Evolutionary conservation across 2,797 vertebrate genomes (phyloP), one percentile per base, ranked within the genome.

Genomic region (Pitangus sulphuratus): DNA sequence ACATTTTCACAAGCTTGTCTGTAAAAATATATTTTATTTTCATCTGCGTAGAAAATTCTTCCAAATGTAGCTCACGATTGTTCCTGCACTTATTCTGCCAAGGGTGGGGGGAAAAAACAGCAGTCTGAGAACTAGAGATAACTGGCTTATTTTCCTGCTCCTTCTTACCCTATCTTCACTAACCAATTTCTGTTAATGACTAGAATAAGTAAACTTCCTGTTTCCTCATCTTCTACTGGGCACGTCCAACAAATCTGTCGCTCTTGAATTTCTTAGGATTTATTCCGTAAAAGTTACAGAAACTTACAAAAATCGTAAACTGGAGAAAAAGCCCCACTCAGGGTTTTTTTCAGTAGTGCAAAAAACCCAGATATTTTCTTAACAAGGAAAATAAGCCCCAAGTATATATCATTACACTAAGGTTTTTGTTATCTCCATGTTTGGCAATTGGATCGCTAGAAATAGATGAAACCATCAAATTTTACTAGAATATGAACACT

Each of bases 231-330:
- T 65, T 81, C 65, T 51, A 60, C 14, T 45, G 37, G 28, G 14
- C 28, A 30, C 4, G 10, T 50, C 18, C 57, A 74, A 89, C 11
- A 72, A 47, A 50, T 39, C 26, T 57, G n/a, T 17, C 0, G 0
- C 16, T 83, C 33, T 39, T 75, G 30, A 66, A 84, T 44, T 64
- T 68, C 50, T 47, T 39, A 50, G 19, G 9, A 75, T 39, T 86
- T 68, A 53, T 83, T 75, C 57, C 47, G 39, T 39, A 42, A 24
- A 58, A 81, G 16, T 57, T 84, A 87, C 35, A 82, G 17, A 79
- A 79, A n/a, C 2, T 4, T 12, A 70, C 4, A 89, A 81, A 70
- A 25, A 51, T 8, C 16, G 2, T 15, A 74, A 86, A 45, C 20
- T 45, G 31, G 44, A 83, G 9, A 42, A 45, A 53, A 51, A 40